phyloP scores from a whole-genome alignment of 1,140 invertebrate genomes.

The Bombyx mandarina region DNA sequence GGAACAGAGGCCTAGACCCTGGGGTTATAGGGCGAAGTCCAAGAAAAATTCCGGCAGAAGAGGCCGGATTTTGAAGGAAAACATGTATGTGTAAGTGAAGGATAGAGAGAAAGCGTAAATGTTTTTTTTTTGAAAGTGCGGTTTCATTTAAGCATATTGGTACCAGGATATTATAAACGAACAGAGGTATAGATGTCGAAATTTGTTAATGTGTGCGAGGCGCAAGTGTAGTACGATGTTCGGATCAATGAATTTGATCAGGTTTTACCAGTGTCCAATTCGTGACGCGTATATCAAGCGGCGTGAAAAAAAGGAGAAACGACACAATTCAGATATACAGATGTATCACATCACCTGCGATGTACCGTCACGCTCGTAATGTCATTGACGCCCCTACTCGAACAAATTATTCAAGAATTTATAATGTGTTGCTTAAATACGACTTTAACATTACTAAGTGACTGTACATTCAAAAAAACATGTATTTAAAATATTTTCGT shows the following conservation, averaged over 20 bases:
- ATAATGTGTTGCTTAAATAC: neutral
- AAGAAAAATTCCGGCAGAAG: neutral
- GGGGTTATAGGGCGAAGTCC: neutral
- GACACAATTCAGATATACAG: conserved; percentile 49
- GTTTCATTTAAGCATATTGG: neutral
- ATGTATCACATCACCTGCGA: conserved; percentile 19
- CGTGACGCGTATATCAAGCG: conserved; percentile 66
- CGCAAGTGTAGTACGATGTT: neutral
- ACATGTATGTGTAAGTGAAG: neutral
- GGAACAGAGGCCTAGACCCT: conserved; percentile 83
- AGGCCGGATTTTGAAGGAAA: neutral
- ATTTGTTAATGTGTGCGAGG: neutral
- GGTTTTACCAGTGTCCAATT: conserved; percentile 67
- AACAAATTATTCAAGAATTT: conserved; percentile 5
- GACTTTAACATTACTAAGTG: neutral
- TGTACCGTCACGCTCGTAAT: conserved; percentile 14
- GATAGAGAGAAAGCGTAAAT: neutral
- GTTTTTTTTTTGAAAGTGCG: too few relatives aligned
- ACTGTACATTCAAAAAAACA: too few relatives aligned
- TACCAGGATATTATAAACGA: conserved; percentile 6
- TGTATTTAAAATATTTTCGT: too few relatives aligned
- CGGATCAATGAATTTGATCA: conserved; percentile 32
- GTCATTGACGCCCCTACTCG: too few relatives aligned
- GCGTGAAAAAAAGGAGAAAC: conserved; percentile 67
- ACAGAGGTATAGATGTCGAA: conserved; percentile 3